Evolutionary conservation across 2,113 vertebrate genomes (phyloP), one percentile per base, ranked within the genome.

Genomic region (Manacus vitellinus): DNA sequence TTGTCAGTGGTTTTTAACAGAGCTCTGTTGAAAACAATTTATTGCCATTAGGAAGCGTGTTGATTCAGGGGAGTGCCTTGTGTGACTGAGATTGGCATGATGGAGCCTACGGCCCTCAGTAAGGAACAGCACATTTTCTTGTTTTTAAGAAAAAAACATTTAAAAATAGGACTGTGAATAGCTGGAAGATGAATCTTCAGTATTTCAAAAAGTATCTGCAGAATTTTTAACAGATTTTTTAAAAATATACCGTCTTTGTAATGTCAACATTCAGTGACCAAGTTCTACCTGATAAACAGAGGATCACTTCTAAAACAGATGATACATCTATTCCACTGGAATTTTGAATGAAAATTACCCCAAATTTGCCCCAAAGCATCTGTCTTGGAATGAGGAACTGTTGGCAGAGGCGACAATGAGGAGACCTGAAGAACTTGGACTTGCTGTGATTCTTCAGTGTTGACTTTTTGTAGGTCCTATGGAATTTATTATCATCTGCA

Each of bases 131-230:
- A 39, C 25, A 46, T 70, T 82, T 79, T 4, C 25, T 72, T 65
- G n/a, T 10, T 81, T 89, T 89, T 70, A 28, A 73, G 67, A n/a
- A 92, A 92, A 87, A 74, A 55, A 85, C 59, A 39, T 62, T 39
- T 63, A 12, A 78, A 89, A 85, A 66, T 28, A 73, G 19, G 33
- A 66, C 27, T 62, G 19, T 43, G n/a, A 91, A 76, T 85, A 87
- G 37, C 21, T 87, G 66, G 41, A 72, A 81, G 61, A 46, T 37
- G 12, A 81, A 66, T 67, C 43, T 33, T 74, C 43, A 49, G 2
- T 65, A n/a, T 68, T 61, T 90, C 55, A 8, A 39, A 79, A 86
- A 51, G 3, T 28, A 44, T 37, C 19, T 75, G 56, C 6, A 33
- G 30, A 44, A 49, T 72, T 87, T 82, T 89, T 41, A 68, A 23